Conservation (phyloP, 1,140 invertebrate species). For the Drosophila tristis region DNA sequence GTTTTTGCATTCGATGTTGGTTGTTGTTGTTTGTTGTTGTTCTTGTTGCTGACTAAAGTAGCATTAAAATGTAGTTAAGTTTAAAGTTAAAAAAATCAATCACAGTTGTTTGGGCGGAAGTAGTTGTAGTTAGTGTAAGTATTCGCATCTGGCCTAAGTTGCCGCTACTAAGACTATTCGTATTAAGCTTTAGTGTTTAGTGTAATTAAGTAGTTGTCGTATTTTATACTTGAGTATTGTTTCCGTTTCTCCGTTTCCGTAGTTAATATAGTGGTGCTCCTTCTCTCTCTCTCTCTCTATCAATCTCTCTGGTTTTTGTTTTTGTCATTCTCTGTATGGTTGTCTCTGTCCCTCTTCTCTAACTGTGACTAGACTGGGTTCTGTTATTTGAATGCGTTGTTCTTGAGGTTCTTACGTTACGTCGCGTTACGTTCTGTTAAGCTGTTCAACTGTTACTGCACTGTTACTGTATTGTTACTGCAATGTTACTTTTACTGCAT, state of each 20-base stretch:
- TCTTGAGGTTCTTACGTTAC: slow-evolving; percentile 57
- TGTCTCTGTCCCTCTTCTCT: slow-evolving; percentile 22
- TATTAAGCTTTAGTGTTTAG: slow-evolving; percentile 39
- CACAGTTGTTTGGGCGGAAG: slow-evolving; percentile 84
- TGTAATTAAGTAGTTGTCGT: slow-evolving; percentile 70
- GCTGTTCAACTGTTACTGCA: not conserved
- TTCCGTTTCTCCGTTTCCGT: slow-evolving; percentile 41
- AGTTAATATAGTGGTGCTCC: slow-evolving; percentile 25
- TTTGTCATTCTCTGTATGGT: slow-evolving; percentile 43
- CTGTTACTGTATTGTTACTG: too few species aligned
- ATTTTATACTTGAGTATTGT: slow-evolving; percentile 84
- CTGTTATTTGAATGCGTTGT: slow-evolving; percentile 53
- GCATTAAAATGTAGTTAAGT: slow-evolving; percentile 65
- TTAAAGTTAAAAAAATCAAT: slow-evolving; percentile 78
- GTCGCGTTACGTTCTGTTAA: slow-evolving; percentile 19
- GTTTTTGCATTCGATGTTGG: slow-evolving; percentile 21
- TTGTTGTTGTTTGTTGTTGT: slow-evolving; percentile 15
- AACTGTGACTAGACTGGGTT: slow-evolving; percentile 81
- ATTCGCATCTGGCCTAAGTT: slow-evolving; percentile 68
- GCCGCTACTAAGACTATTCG: slow-evolving; percentile 51
- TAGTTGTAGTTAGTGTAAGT: slow-evolving; percentile 61
- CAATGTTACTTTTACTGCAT: too few species aligned
- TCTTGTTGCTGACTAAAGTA: slow-evolving; percentile 58
- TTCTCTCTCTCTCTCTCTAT: slow-evolving; percentile 25
- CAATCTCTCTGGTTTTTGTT: slow-evolving; percentile 24